phyloP scores from a whole-genome alignment of 1,140 invertebrate species.

The Drosophila truncata region DNA sequence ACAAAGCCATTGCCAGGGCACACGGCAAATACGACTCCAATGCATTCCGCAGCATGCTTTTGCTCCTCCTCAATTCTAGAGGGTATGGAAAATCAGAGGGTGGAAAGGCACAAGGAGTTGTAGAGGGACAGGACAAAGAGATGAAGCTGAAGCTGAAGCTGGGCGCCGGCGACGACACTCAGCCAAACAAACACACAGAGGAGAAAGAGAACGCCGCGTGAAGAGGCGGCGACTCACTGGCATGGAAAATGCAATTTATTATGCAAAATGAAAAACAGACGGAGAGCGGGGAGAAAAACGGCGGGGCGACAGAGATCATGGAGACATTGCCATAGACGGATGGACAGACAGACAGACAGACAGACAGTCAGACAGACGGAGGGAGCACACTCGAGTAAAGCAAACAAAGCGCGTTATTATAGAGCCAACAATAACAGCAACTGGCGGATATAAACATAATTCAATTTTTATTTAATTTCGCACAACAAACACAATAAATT shows the following conservation, averaged over 20 bases:
- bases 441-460: slow-evolving; percentile 81
- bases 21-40: slow-evolving; percentile 63
- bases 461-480: slow-evolving; percentile 83
- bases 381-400: slow-evolving; percentile 23
- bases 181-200: slow-evolving; percentile 51
- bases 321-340: slow-evolving; percentile 55
- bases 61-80: not conserved
- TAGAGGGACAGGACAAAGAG: slow-evolving; percentile 2
- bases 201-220: slow-evolving; percentile 14
- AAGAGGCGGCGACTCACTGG: slow-evolving; percentile 63
- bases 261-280: slow-evolving; percentile 81
- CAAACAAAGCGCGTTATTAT: slow-evolving; percentile 76
- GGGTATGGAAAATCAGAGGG: not conserved
- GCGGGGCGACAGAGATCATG: slow-evolving; percentile 49
- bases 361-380: slow-evolving; percentile 19
- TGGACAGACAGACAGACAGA: slow-evolving; percentile 5
- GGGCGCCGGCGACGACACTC: slow-evolving; percentile 41
- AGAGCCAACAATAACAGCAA: slow-evolving; percentile 77
- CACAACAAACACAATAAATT: slow-evolving; percentile 82
- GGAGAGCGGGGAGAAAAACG: not conserved
- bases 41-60: slow-evolving; percentile 46
- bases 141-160: slow-evolving; percentile 23
- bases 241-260: slow-evolving; percentile 84
- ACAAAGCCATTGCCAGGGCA: slow-evolving; percentile 11
- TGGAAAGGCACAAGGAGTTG: slow-evolving; percentile 2